Conservation (phyloP, 2,113 vertebrate species). For the Bostrychus sinensis region DNA sequence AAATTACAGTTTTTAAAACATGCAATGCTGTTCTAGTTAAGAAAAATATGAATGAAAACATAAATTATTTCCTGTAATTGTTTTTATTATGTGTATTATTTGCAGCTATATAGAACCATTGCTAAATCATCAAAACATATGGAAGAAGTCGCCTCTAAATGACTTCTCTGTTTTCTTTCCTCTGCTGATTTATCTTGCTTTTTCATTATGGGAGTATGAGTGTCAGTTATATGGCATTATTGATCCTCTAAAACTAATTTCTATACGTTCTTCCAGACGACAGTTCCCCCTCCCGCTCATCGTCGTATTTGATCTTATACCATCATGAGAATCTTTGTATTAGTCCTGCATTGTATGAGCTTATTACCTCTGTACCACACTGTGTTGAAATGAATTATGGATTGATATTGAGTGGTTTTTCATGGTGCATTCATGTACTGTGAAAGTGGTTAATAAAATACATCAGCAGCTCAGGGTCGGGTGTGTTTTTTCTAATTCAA, state of each 20-base stretch:
- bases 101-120: too few species aligned
- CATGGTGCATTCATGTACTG: conserved; percentile 18
- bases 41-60: too few species aligned
- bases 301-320: too few species aligned
- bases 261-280: conserved; percentile 13
- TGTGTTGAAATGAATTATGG: conserved; percentile 51
- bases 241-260: conserved; percentile 32
- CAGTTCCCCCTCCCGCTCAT: not conserved
- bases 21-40: too few species aligned
- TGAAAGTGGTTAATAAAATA: conserved; percentile 49
- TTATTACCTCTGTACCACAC: conserved; percentile 23
- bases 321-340: too few species aligned
- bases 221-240: conserved; percentile 32
- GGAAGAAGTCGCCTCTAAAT: too few species aligned
- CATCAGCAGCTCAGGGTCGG: not conserved
- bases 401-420: conserved; percentile 40
- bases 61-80: too few species aligned
- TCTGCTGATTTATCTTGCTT: conserved; percentile 31
- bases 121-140: too few species aligned
- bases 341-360: too few species aligned
- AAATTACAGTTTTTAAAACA: too few species aligned
- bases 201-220: conserved; percentile 24
- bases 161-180: not conserved
- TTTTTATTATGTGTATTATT: too few species aligned
- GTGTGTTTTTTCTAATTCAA: conserved; percentile 22